Percentiles rank a stretch among this genome's conserved stretches.
phyloP scores from a whole-genome alignment of 1,140 invertebrate species.

The Oscheius sp. region DNA sequence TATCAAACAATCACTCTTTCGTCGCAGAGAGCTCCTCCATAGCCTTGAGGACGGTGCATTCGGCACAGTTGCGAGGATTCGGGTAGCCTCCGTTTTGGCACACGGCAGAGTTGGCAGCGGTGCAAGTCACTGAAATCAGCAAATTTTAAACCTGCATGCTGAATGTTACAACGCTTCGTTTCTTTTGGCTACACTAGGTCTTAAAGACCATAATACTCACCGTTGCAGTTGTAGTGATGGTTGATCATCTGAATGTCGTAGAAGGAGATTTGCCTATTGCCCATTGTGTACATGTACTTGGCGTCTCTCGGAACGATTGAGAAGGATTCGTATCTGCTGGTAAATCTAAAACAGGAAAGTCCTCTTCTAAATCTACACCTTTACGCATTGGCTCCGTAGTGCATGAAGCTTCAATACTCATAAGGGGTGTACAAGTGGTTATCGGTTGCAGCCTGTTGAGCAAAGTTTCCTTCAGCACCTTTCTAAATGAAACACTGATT shows the following conservation, averaged over 20 bases:
- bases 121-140: not conserved
- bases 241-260: slow-evolving; percentile 20
- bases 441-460: not conserved
- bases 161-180: not conserved
- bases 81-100: slow-evolving; percentile 10
- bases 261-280: slow-evolving; percentile 6
- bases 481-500: not conserved
- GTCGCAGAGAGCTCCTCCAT: slow-evolving; percentile 7
- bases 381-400: slow-evolving; percentile 9
- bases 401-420: slow-evolving; percentile 26
- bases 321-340: not conserved
- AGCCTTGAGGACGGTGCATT: slow-evolving; percentile 16
- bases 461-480: slow-evolving; percentile 6
- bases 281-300: slow-evolving; percentile 15
- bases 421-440: not conserved
- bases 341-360: slow-evolving; percentile 20
- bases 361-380: not conserved
- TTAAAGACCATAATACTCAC: slow-evolving; percentile 4
- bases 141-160: not conserved
- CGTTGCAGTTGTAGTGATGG: slow-evolving; percentile 1
- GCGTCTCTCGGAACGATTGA: slow-evolving; percentile 23
- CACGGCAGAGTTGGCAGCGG: not conserved
- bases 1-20: not conserved
- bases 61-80: slow-evolving; percentile 11
- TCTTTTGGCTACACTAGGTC: no score